A percentile compares a stretch with the other conserved stretches of the same genome.
These are phyloP conservation scores for Mus minutoides DNA, from an alignment of 2,797 vertebrate species.

Conservation along the genomic window DNA sequence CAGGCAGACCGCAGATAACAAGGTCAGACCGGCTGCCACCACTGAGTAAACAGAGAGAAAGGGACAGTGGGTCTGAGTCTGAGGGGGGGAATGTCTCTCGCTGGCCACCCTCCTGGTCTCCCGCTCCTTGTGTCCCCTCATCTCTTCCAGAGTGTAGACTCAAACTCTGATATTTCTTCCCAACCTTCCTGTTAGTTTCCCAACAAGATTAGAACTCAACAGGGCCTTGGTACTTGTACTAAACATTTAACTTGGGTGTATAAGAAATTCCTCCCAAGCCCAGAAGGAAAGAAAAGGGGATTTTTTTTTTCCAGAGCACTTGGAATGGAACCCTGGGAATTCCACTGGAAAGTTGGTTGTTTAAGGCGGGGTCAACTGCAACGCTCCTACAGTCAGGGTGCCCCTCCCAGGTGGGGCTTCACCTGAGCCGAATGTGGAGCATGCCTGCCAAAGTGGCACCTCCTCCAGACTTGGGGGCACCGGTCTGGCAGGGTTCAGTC, in stretches of 20 bases:
- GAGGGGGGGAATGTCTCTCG: background rate
- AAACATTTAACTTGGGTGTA: background rate
- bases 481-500: background rate
- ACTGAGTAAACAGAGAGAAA: slow-evolving; percentile 60
- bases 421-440: background rate
- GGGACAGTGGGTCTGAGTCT: slow-evolving; percentile 8
- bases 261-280: slow-evolving; percentile 42
- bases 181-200: background rate
- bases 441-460: background rate
- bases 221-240: background rate
- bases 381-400: background rate
- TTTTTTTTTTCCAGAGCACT: slow-evolving; percentile 63
- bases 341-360: slow-evolving; percentile 32
- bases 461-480: background rate
- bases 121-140: slow-evolving; percentile 9
- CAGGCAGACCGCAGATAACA: slow-evolving; percentile 60
- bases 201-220: slow-evolving; percentile 11
- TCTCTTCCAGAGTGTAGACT: background rate
- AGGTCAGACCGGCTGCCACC: slow-evolving; percentile 67
- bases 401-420: background rate
- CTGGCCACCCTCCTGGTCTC: background rate
- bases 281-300: background rate
- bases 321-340: slow-evolving; percentile 50
- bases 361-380: slow-evolving; percentile 75
- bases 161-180: background rate